Percentiles rank a stretch among this genome's conserved stretches.
Evolutionary conservation across 2,797 vertebrate genomes (phyloP).

Genomic region (Molossus alvarezi): DNA sequence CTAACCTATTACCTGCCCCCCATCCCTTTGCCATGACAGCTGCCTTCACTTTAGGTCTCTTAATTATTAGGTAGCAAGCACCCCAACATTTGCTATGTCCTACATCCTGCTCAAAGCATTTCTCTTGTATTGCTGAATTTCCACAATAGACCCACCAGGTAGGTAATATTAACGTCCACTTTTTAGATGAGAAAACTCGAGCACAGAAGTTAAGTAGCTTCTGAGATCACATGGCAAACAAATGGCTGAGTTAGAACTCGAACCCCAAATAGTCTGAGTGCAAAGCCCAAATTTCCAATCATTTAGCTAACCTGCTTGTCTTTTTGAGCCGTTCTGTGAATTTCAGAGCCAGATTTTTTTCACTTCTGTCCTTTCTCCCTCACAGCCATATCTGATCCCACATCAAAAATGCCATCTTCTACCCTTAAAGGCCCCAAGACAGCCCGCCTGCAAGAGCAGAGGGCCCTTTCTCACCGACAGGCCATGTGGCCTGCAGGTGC

Average conservation of each 20-base stretch:
- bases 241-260: not conserved
- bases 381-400: not conserved
- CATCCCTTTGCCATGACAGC: not conserved
- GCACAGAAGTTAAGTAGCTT: not conserved
- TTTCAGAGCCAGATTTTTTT: conserved; percentile 27
- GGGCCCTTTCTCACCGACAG: not conserved
- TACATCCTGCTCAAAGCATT: not conserved
- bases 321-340: not conserved
- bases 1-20: not conserved
- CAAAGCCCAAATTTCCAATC: not conserved
- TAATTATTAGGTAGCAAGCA: not conserved
- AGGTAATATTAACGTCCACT: not conserved
- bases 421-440: not conserved
- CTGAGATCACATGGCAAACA: not conserved
- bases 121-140: not conserved
- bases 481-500: not conserved
- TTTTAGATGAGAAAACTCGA: not conserved
- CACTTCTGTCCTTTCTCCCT: not conserved
- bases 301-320: not conserved
- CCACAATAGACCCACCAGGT: not conserved
- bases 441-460: not conserved
- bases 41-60: not conserved
- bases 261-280: not conserved
- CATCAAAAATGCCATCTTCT: conserved; percentile 25
- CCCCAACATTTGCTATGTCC: not conserved